Evolutionary conservation across 37 sponge, comb jelly and placozoan species (phyloP).

Genomic region (Geodia barretti): DNA sequence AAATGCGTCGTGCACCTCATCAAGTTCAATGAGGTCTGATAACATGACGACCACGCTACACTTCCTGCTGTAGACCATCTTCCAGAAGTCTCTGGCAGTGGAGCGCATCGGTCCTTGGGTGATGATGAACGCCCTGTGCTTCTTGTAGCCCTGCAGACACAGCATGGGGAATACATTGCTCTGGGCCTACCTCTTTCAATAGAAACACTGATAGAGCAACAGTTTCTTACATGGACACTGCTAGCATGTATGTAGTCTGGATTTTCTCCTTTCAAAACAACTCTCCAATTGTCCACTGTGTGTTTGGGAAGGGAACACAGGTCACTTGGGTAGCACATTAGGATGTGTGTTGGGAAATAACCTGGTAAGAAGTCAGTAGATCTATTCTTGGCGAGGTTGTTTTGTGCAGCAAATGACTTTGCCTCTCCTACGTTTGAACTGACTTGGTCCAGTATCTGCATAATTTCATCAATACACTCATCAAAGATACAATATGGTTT

Average conservation of each 20-base stretch:
- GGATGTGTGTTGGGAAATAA: no score
- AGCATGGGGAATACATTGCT: neutral
- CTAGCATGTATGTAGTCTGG: conserved; percentile 50
- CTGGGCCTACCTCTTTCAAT: neutral
- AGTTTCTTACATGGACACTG: conserved; percentile 39
- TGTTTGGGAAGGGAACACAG: neutral
- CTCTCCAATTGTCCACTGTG: conserved; percentile 17
- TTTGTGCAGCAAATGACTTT: neutral
- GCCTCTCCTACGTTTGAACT: conserved; percentile 25
- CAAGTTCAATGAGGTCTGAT: neutral
- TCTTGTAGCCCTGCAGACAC: conserved; percentile 45
- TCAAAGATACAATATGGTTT: neutral
- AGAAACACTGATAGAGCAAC: neutral
- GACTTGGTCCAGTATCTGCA: conserved; percentile 26
- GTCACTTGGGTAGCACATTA: neutral
- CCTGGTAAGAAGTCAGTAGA: neutral
- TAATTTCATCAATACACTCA: neutral
- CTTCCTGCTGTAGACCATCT: conserved; percentile 28
- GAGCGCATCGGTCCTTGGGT: conserved; percentile 30
- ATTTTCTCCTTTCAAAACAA: conserved; percentile 12
- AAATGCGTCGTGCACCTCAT: neutral
- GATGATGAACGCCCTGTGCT: conserved; percentile 44
- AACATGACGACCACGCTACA: neutral
- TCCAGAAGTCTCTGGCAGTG: conserved; percentile 53
- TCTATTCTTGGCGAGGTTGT: conserved; percentile 1